A percentile compares a stretch with the other conserved stretches of the same genome.
Evolutionary conservation across 2,888 invertebrate genomes (phyloP).

Genomic region (Lagria hirta): DNA sequence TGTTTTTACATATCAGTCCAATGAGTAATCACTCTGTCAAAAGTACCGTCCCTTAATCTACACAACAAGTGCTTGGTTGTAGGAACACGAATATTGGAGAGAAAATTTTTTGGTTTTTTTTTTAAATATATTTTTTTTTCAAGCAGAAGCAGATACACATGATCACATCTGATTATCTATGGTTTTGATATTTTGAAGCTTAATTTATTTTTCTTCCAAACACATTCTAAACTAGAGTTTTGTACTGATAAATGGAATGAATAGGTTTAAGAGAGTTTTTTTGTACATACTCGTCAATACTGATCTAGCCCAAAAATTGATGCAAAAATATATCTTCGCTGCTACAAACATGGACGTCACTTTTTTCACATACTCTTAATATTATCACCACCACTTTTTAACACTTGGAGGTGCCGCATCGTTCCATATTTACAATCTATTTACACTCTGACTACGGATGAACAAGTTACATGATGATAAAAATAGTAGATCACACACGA

Average conservation of each 20-base stretch:
- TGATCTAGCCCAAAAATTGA: slow-evolving; percentile 21
- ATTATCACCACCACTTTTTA: slow-evolving; percentile 37
- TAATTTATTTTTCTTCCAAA: slow-evolving; percentile 5
- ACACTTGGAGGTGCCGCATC: slow-evolving; percentile 28
- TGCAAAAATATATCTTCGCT: slow-evolving; percentile 26
- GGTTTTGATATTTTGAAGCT: slow-evolving; percentile 10
- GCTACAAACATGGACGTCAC: slow-evolving; percentile 38
- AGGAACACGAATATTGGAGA: slow-evolving; percentile 24
- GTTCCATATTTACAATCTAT: slow-evolving; percentile 39
- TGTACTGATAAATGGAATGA: slow-evolving; percentile 26
- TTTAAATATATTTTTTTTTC: slow-evolving; percentile 15
- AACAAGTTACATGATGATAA: slow-evolving; percentile 16
- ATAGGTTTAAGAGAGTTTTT: slow-evolving; percentile 5
- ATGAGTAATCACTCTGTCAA: slow-evolving; percentile 24
- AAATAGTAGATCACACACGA: slow-evolving; percentile 12
- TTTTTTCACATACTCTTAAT: slow-evolving; percentile 30
- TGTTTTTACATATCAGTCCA: slow-evolving; percentile 41
- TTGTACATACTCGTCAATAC: slow-evolving; percentile 23
- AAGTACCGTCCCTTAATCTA: slow-evolving; percentile 12
- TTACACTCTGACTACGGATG: slow-evolving; percentile 23
- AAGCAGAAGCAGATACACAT: slow-evolving; percentile 23
- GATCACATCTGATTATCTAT: slow-evolving; percentile 23
- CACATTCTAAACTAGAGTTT: slow-evolving; percentile 9
- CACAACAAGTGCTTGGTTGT: slow-evolving; percentile 20
- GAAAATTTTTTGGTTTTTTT: slow-evolving; percentile 13